Percentiles rank a stretch among this genome's conserved stretches.
Conservation (phyloP, 2,797 vertebrate genomes). For the Fundulus diaphanus region DNA sequence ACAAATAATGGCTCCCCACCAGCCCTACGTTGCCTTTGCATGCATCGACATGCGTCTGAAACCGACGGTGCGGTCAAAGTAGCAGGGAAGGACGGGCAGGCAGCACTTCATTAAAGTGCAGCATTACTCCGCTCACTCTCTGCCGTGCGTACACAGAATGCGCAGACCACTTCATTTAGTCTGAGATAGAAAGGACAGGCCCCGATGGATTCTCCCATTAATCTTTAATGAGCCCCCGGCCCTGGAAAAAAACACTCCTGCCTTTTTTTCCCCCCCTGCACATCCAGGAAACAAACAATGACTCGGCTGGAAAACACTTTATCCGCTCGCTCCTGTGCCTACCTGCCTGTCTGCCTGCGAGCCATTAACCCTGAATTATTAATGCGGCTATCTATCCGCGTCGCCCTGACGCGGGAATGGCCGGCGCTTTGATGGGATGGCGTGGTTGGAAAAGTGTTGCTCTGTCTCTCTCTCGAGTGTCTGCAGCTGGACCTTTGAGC, state of each 20-base stretch:
- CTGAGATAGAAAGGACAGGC: slow-evolving; percentile 62
- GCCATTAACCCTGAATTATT: slow-evolving; percentile 75
- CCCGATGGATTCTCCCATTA: slow-evolving; percentile 65
- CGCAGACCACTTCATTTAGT: slow-evolving; percentile 73
- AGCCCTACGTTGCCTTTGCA: neutral
- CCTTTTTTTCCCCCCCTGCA: slow-evolving; percentile 36
- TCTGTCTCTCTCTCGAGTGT: slow-evolving; percentile 18
- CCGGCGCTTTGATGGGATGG: slow-evolving; percentile 24
- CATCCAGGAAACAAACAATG: slow-evolving; percentile 74
- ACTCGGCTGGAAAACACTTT: slow-evolving; percentile 58
- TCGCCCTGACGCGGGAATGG: slow-evolving; percentile 33
- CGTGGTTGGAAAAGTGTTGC: slow-evolving; percentile 27
- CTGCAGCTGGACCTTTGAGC: slow-evolving; percentile 23
- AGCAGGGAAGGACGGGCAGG: slow-evolving; percentile 48
- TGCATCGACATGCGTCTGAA: slow-evolving; percentile 23
- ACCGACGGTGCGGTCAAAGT: slow-evolving; percentile 56
- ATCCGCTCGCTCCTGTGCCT: slow-evolving; percentile 44
- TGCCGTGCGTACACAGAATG: slow-evolving; percentile 31
- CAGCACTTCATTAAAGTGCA: slow-evolving; percentile 76
- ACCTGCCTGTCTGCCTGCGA: slow-evolving; percentile 41
- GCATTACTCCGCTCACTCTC: slow-evolving; percentile 47
- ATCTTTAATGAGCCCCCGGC: slow-evolving; percentile 73
- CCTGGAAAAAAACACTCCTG: slow-evolving; percentile 46
- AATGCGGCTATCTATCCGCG: slow-evolving; percentile 35
- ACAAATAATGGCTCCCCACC: no score